Evolutionary conservation across 2,113 vertebrate species (phyloP).

Genomic region (Paramormyrops kingsleyae): DNA sequence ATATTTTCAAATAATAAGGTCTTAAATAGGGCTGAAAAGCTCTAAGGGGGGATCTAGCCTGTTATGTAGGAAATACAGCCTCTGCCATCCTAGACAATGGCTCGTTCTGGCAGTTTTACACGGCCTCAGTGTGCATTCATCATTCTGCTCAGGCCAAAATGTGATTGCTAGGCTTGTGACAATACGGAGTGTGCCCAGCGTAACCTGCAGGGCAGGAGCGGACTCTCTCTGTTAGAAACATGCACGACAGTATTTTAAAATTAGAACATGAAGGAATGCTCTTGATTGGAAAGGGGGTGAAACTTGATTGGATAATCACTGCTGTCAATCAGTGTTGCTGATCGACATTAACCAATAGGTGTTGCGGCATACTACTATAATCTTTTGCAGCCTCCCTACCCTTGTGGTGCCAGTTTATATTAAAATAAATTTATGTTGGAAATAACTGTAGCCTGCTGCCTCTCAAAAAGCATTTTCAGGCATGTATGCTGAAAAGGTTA

Average conservation of each 20-base stretch:
- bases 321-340: background rate
- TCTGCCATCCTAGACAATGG: conserved; percentile 37
- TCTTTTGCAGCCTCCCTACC: background rate
- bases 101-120: conserved; percentile 41
- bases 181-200: conserved; percentile 23
- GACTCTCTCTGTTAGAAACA: background rate
- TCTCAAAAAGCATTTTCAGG: background rate
- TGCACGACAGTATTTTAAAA: background rate
- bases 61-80: conserved; percentile 35
- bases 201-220: background rate
- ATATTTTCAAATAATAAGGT: conserved; percentile 47
- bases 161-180: conserved; percentile 16
- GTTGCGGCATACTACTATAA: background rate
- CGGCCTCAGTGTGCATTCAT: conserved; percentile 37
- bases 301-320: background rate
- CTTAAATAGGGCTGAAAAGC: conserved; percentile 46
- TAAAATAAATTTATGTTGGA: background rate
- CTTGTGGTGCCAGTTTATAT: background rate
- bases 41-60: conserved; percentile 37
- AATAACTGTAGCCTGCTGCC: background rate
- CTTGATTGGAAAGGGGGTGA: background rate
- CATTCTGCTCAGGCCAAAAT: conserved; percentile 25
- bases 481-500: background rate
- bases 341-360: background rate
- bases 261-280: background rate